Percentiles rank a stretch among this genome's conserved stretches.
phyloP scores from a whole-genome alignment of 2,113 vertebrate species.

The Thunnus maccoyii region DNA sequence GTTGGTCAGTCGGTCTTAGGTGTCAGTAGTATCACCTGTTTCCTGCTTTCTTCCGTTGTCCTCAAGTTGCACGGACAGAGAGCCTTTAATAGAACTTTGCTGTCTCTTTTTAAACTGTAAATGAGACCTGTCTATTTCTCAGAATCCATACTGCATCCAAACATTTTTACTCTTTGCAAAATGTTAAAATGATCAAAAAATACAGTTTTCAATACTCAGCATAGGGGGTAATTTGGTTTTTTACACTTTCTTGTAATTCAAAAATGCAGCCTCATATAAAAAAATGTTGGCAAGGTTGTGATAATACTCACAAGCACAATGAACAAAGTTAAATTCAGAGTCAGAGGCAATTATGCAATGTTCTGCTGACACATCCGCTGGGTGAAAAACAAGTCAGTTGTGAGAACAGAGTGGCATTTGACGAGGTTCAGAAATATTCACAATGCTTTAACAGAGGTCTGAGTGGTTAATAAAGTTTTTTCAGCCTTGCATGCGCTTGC shows the following conservation, averaged over 20 bases:
- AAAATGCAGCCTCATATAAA: too few species aligned
- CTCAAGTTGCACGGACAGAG: neutral
- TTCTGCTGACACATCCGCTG: constrained; percentile 19
- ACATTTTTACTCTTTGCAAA: neutral
- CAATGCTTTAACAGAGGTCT: constrained; percentile 31
- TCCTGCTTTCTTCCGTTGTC: constrained; percentile 41
- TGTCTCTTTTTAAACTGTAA: neutral
- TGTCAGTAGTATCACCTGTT: constrained; percentile 53
- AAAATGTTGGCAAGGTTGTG: too few species aligned
- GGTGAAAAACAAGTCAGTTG: constrained; percentile 29
- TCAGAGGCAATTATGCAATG: neutral
- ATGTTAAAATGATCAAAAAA: too few species aligned
- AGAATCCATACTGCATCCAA: too few species aligned
- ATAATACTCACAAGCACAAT: neutral
- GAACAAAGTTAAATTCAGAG: too few species aligned
- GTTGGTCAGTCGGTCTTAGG: neutral
- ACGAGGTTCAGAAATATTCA: constrained; percentile 52
- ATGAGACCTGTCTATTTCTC: neutral
- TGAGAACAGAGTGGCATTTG: constrained; percentile 40
- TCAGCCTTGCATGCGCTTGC: neutral
- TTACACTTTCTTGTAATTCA: too few species aligned
- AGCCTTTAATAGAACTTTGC: neutral
- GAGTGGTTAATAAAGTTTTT: constrained; percentile 25
- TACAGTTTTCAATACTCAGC: too few species aligned
- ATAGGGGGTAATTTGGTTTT: too few species aligned